phyloP scores from a whole-genome alignment of 1,140 invertebrate species.

The Drosophila tristis region DNA sequence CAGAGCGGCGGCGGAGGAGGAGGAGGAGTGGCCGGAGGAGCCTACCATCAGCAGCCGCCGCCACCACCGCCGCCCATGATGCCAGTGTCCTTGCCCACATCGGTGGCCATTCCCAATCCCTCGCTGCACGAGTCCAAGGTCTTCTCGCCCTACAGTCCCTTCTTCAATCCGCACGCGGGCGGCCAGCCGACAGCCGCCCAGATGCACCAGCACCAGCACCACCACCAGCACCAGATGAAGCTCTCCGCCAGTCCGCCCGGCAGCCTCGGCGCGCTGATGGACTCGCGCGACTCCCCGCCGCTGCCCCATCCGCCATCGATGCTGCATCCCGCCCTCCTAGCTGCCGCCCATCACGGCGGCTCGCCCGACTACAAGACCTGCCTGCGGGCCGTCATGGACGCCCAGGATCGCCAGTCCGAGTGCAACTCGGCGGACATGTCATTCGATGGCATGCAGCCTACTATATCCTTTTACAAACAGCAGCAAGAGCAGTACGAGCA shows the following conservation, averaged over 20 bases:
- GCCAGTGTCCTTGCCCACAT: conserved; percentile 91
- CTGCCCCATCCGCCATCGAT: conserved; percentile 91
- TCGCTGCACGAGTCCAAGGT: conserved; percentile 97
- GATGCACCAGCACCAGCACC: conserved; percentile 77
- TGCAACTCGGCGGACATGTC: conserved; percentile 94
- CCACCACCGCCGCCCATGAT: conserved; percentile 88
- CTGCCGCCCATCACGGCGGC: conserved; percentile 90
- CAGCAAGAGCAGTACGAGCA: conserved; percentile 64
- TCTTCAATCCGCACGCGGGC: conserved; percentile 87
- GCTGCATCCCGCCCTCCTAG: conserved; percentile 91
- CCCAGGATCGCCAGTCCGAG: conserved; percentile 92
- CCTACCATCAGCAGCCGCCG: conserved; percentile 87
- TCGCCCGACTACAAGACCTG: conserved; percentile 91
- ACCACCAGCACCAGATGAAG: conserved; percentile 78
- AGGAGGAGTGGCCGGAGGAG: conserved; percentile 19
- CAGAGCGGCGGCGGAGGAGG: conserved; percentile 66
- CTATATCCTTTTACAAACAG: conserved; percentile 95
- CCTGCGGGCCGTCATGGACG: conserved; percentile 88
- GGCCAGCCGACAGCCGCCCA: conserved; percentile 84
- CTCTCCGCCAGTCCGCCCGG: conserved; percentile 85
- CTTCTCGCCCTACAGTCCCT: conserved; percentile 95
- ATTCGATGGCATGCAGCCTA: conserved; percentile 95
- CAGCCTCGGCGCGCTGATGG: conserved; percentile 87
- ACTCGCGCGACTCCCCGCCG: conserved; percentile 91
- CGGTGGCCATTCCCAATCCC: conserved; percentile 98